These are phyloP conservation scores for Plutomurus gul DNA, from an alignment of 1,140 invertebrate genomes.

Conservation along the genomic window DNA sequence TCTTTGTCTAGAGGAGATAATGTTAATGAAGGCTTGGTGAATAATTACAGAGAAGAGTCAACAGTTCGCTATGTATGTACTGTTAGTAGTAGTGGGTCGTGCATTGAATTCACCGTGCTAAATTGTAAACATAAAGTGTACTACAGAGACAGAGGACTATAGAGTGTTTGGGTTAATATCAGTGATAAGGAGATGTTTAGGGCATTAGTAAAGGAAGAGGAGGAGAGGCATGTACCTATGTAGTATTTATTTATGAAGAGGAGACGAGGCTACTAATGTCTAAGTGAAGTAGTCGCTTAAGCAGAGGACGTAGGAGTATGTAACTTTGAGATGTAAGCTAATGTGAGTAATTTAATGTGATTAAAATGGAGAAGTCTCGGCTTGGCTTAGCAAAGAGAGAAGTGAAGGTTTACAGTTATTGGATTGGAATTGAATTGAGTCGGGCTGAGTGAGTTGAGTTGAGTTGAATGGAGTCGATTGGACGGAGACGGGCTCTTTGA, in stretches of 20 bases:
- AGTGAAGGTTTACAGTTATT: constrained; percentile 18
- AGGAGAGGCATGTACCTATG: neutral
- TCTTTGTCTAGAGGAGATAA: no score
- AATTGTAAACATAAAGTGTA: neutral
- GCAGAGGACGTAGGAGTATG: neutral
- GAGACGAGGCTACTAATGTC: neutral
- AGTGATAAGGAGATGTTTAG: neutral
- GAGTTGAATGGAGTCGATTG: constrained; percentile 22
- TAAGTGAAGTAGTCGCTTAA: constrained; percentile 8
- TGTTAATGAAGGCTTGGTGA: no score
- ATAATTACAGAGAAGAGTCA: no score
- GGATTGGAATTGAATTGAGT: constrained; percentile 20
- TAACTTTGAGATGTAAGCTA: constrained; percentile 24
- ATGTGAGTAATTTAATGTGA: constrained; percentile 23
- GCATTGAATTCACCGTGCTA: neutral
- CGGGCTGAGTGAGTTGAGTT: constrained; percentile 10
- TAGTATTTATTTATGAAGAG: constrained; percentile 10
- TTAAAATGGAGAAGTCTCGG: constrained; percentile 16
- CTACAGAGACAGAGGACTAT: no score
- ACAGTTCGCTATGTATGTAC: no score
- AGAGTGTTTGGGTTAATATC: neutral
- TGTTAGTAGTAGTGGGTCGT: neutral
- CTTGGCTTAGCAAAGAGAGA: neutral
- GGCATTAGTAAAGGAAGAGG: no score
- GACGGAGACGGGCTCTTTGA: neutral